Percentiles rank a stretch among this genome's conserved stretches.
Conservation (phyloP, 2,797 vertebrate species). For the Aldrovandia affinis region DNA sequence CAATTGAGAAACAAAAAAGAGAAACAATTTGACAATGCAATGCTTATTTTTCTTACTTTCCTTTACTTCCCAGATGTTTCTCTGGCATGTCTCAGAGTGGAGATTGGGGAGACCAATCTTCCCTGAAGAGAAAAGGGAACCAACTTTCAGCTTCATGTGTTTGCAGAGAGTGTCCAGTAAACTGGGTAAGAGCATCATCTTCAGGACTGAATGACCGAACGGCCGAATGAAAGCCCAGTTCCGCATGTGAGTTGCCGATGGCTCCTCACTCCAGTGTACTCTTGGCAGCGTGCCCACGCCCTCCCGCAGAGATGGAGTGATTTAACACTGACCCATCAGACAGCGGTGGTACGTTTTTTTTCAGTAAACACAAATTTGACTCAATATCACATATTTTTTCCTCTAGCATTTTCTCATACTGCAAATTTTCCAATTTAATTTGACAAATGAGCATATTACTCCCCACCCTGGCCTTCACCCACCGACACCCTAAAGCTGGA, state of each 20-base stretch:
- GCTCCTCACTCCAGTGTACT: conserved; percentile 55
- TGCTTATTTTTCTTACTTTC: neutral
- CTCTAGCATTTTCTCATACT: conserved; percentile 19
- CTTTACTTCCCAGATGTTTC: neutral
- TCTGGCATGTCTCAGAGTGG: neutral
- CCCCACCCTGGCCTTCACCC: neutral
- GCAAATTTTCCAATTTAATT: neutral
- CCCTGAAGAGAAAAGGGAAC: neutral
- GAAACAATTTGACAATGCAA: too few relatives aligned
- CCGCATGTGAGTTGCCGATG: conserved; percentile 61
- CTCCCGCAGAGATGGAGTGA: neutral
- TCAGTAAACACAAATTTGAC: neutral
- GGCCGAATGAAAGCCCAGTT: conserved; percentile 64
- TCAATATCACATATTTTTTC: conserved; percentile 5
- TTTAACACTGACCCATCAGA: neutral
- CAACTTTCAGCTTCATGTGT: neutral
- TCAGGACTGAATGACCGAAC: conserved; percentile 70
- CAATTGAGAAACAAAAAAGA: too few relatives aligned
- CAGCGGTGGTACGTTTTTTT: neutral
- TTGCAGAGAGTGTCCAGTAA: neutral
- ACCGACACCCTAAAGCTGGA: neutral
- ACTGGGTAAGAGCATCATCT: conserved; percentile 56
- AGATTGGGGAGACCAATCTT: neutral
- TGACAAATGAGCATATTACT: neutral
- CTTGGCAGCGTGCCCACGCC: conserved; percentile 18